Percentiles rank a stretch among this genome's conserved stretches.
Conservation (phyloP, 2,113 vertebrate genomes). For the Ceyx melanurus region DNA sequence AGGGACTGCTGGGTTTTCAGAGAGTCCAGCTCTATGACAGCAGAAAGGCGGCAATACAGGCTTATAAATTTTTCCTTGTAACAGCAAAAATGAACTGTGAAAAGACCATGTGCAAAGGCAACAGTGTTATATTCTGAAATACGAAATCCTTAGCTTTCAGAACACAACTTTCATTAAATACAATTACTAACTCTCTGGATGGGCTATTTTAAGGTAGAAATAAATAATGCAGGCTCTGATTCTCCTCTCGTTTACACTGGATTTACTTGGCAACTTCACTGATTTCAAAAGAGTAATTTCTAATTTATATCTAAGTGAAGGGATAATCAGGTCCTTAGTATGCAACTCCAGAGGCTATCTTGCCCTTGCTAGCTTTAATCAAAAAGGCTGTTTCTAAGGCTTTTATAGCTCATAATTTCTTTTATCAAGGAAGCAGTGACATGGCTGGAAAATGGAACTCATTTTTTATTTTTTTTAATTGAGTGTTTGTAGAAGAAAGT, state of each 20-base stretch:
- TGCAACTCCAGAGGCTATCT: conserved; percentile 29
- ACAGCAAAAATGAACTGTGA: conserved; percentile 93
- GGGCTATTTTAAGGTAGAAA: conserved; percentile 71
- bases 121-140: conserved; percentile 71
- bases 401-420: conserved; percentile 33
- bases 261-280: conserved; percentile 14
- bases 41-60: conserved; percentile 96
- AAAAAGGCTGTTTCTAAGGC: conserved; percentile 17
- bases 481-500: neutral
- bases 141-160: conserved; percentile 72
- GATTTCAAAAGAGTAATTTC: neutral
- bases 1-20: conserved; percentile 96
- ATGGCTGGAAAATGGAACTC: neutral
- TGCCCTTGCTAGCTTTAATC: conserved; percentile 5
- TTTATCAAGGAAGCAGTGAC: conserved; percentile 35
- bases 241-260: conserved; percentile 17
- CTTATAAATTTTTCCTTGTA: conserved; percentile 97
- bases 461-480: neutral
- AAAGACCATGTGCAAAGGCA: conserved; percentile 74
- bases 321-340: conserved; percentile 39
- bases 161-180: conserved; percentile 67
- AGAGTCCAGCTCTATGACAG: conserved; percentile 92
- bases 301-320: conserved; percentile 32
- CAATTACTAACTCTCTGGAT: conserved; percentile 64
- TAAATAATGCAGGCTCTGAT: conserved; percentile 57